These are phyloP conservation scores for Zoanthus sansibaricus DNA, from an alignment of 92 coral and sea anemone species.

Conservation along the genomic window DNA sequence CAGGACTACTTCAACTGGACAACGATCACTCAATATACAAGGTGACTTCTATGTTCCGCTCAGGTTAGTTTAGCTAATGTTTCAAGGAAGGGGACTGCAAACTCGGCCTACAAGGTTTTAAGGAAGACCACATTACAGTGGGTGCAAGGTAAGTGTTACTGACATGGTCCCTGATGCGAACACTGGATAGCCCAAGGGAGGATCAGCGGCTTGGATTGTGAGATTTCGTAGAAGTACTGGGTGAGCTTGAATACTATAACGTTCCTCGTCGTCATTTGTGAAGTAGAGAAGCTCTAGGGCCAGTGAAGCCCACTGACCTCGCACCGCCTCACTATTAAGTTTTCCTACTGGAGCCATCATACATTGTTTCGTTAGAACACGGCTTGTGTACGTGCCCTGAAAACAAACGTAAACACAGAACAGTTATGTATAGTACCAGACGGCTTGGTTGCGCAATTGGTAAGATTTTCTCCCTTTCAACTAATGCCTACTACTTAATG, in stretches of 20 bases:
- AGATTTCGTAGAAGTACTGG: conserved; percentile 95
- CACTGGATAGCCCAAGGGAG: conserved; percentile 98
- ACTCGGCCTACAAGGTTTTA: conserved; percentile 41
- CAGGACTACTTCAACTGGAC: too few relatives aligned
- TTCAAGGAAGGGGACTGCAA: too few relatives aligned
- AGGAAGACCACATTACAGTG: conserved; percentile 41
- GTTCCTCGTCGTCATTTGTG: conserved; percentile 98
- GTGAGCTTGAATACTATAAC: conserved; percentile 99
- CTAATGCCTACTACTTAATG: too few relatives aligned
- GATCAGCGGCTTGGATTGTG: conserved; percentile 97
- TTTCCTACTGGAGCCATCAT: conserved; percentile 84
- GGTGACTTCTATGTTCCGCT: too few relatives aligned
- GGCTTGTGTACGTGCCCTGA: conserved; percentile 94
- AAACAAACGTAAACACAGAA: background rate
- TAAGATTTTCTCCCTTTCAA: too few relatives aligned
- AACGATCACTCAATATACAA: too few relatives aligned
- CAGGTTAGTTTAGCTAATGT: too few relatives aligned
- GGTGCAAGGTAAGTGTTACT: conserved; percentile 66
- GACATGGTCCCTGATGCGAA: conserved; percentile 87
- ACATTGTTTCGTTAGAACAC: conserved; percentile 81
- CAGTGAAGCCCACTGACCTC: conserved; percentile 98
- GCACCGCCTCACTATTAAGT: conserved; percentile 91
- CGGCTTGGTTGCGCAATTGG: too few relatives aligned
- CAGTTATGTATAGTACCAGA: too few relatives aligned
- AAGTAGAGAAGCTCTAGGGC: conserved; percentile 91